phyloP scores from a whole-genome alignment of 2,113 vertebrate species.

The Scartelaos histophorus region DNA sequence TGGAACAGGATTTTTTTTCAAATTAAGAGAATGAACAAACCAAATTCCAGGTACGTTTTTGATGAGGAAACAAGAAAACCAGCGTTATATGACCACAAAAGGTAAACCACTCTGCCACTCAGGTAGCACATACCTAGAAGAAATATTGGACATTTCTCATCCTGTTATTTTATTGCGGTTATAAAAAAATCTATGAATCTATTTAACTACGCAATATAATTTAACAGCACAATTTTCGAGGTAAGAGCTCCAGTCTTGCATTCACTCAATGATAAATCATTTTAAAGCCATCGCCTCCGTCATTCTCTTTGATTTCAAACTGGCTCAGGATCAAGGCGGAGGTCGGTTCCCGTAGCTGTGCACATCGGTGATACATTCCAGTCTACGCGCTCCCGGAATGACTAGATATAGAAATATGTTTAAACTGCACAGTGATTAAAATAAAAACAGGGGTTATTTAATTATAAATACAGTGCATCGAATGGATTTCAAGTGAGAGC shows the following conservation, averaged over 20 bases:
- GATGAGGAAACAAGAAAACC: too few relatives aligned
- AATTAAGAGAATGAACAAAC: too few relatives aligned
- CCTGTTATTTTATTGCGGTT: too few relatives aligned
- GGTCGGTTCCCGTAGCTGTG: slow-evolving; percentile 48
- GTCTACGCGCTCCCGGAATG: slow-evolving; percentile 53
- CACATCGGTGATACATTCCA: slow-evolving; percentile 61
- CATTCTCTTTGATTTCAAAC: slow-evolving; percentile 56
- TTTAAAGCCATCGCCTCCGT: slow-evolving; percentile 44
- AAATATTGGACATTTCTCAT: too few relatives aligned
- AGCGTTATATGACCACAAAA: too few relatives aligned
- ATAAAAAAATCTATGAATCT: neutral
- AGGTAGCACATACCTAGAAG: too few relatives aligned
- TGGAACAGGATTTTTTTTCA: too few relatives aligned
- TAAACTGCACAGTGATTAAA: slow-evolving; percentile 59
- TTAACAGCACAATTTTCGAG: slow-evolving; percentile 19
- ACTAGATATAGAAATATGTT: slow-evolving; percentile 42
- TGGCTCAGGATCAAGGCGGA: slow-evolving; percentile 51
- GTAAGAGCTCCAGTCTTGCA: slow-evolving; percentile 30
- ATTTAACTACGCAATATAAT: neutral
- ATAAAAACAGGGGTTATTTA: slow-evolving; percentile 7
- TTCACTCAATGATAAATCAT: slow-evolving; percentile 47
- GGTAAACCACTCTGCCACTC: too few relatives aligned
- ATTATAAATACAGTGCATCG: neutral
- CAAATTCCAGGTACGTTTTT: too few relatives aligned
- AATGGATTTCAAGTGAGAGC: neutral